phyloP scores from a whole-genome alignment of 2,797 vertebrate genomes.

The Manis crassicaudata region DNA sequence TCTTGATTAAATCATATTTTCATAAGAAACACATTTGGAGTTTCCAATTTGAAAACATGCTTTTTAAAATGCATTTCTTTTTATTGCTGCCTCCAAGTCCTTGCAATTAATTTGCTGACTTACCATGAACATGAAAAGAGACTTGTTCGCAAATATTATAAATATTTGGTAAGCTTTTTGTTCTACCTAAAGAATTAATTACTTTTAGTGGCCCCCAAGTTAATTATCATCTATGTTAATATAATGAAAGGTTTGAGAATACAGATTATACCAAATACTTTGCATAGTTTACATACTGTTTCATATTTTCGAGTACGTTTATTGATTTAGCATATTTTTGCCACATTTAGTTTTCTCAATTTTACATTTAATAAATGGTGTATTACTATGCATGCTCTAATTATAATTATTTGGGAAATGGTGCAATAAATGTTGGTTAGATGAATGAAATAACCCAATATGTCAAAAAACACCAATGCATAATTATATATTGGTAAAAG shows the following conservation, averaged over 20 bases:
- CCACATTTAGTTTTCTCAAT: conserved; percentile 61
- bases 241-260: conserved; percentile 50
- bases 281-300: conserved; percentile 48
- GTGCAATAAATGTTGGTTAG: conserved; percentile 64
- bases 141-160: conserved; percentile 55
- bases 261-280: conserved; percentile 38
- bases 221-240: conserved; percentile 49
- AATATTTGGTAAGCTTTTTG: conserved; percentile 64
- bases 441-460: conserved; percentile 60
- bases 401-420: conserved; percentile 73
- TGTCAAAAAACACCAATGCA: conserved; percentile 54
- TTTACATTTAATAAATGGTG: conserved; percentile 69
- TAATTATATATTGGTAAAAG: conserved; percentile 56
- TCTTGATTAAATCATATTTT: conserved; percentile 86
- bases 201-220: conserved; percentile 42
- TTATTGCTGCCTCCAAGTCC: conserved; percentile 27
- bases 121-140: conserved; percentile 43
- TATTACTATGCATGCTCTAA: conserved; percentile 61
- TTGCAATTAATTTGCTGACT: conserved; percentile 54
- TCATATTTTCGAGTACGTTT: conserved; percentile 56
- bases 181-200: conserved; percentile 42
- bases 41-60: conserved; percentile 50
- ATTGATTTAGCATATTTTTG: conserved; percentile 67
- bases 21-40: conserved; percentile 72
- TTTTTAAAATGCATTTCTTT: conserved; percentile 55